A percentile compares a stretch with the other conserved stretches of the same genome.
Evolutionary conservation across 2,888 invertebrate genomes (phyloP).

Genomic region (Hydrotaea cyrtoneurina): DNA sequence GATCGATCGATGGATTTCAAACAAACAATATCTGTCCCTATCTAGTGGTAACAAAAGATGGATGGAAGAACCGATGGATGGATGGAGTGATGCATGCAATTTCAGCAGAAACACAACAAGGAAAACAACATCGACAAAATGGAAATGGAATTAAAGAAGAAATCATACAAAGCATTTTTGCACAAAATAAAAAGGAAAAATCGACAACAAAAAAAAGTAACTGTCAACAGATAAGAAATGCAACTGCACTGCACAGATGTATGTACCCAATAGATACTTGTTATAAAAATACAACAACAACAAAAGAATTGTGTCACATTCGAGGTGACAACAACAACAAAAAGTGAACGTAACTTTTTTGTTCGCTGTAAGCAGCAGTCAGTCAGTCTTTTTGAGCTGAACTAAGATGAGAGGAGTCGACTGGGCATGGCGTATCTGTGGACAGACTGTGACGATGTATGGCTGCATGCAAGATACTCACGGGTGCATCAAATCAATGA

Average conservation of each 20-base stretch:
- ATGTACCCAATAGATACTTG: slow-evolving; percentile 2
- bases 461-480: neutral
- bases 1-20: slow-evolving; percentile 18
- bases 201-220: slow-evolving; percentile 43
- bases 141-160: neutral
- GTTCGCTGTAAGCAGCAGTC: neutral
- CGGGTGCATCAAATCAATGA: neutral
- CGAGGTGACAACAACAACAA: slow-evolving; percentile 3
- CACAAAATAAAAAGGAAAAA: neutral
- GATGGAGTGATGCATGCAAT: neutral
- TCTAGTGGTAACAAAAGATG: neutral
- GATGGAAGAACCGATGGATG: neutral
- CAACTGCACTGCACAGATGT: neutral
- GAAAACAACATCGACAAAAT: neutral
- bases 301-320: slow-evolving; percentile 57
- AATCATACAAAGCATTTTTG: neutral
- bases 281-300: slow-evolving; percentile 9
- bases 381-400: neutral
- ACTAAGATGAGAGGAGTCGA: neutral
- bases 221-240: slow-evolving; percentile 64
- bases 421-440: neutral
- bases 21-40: neutral
- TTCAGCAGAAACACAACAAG: neutral
- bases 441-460: neutral
- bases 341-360: slow-evolving; percentile 57